These are phyloP conservation scores for Dendrolimus pini DNA, from an alignment of 2,888 invertebrate species.

Conservation along the genomic window DNA sequence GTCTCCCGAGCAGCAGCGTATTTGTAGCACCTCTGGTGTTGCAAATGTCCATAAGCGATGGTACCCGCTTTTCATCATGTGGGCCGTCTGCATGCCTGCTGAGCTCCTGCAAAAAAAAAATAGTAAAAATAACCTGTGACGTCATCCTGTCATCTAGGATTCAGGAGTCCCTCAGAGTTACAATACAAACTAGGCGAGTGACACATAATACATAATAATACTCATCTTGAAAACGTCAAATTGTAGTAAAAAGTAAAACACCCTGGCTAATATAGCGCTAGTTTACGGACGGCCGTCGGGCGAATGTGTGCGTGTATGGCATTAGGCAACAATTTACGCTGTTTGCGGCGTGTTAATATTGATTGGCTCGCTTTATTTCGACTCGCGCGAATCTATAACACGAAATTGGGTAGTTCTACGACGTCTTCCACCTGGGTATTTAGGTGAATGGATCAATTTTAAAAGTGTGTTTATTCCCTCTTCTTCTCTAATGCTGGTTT, in stretches of 20 bases:
- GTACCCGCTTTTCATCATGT: no score
- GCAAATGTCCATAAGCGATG: no score
- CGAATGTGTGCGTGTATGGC: constrained; percentile 59
- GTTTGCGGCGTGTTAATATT: constrained; percentile 77
- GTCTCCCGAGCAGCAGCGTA: no score
- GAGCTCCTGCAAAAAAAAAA: no score
- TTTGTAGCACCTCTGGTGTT: no score
- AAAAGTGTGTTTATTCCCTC: background rate
- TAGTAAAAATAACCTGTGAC: no score
- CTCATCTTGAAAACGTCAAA: background rate
- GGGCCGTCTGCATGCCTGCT: no score
- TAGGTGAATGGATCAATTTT: constrained; percentile 16
- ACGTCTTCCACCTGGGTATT: constrained; percentile 6
- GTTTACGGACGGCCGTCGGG: constrained; percentile 32
- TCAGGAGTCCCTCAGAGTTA: no score
- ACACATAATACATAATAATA: no score
- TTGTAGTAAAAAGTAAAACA: constrained; percentile 38
- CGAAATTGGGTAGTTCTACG: constrained; percentile 44
- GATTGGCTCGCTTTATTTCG: constrained; percentile 76
- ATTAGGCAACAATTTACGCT: constrained; percentile 77
- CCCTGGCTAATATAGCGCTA: constrained; percentile 47
- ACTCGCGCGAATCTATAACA: constrained; percentile 67
- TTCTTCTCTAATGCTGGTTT: no score
- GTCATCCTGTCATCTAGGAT: no score
- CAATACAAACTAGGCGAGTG: no score